Conservation (phyloP, 2,113 vertebrate species). For the Cynopterus brachyotis region DNA sequence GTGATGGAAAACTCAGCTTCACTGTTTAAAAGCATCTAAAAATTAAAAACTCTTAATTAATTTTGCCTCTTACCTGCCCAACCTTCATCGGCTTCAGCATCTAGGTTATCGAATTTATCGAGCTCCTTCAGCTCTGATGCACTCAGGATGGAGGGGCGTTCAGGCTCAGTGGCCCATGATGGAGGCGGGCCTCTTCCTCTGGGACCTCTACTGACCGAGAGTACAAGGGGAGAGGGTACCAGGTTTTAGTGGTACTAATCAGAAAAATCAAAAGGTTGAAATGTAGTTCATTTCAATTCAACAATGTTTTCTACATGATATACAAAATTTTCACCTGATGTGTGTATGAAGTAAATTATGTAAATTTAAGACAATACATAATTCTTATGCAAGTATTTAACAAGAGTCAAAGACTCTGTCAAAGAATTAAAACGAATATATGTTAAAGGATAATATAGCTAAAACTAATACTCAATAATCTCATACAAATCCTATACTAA, state of each 20-base stretch:
- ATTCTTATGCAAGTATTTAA: not conserved
- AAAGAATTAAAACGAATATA: not conserved
- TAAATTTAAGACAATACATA: not conserved
- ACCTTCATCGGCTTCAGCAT: conserved; percentile 97
- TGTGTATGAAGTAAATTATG: not conserved
- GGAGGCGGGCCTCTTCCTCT: conserved; percentile 88
- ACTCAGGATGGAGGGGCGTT: conserved; percentile 96
- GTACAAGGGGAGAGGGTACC: not conserved
- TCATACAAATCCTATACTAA: too few relatives aligned
- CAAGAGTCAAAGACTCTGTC: not conserved
- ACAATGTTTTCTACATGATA: not conserved
- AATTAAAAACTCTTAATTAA: not conserved
- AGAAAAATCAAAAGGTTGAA: not conserved
- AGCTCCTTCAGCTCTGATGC: conserved; percentile 97
- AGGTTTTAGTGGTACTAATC: not conserved
- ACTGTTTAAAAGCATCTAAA: not conserved
- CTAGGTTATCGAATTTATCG: conserved; percentile 96
- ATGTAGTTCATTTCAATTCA: conserved; percentile 23
- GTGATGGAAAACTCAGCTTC: conserved; percentile 41
- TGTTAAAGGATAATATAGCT: not conserved
- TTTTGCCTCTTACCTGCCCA: conserved; percentile 92
- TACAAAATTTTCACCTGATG: not conserved
- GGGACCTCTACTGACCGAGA: conserved; percentile 82
- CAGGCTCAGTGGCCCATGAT: conserved; percentile 91
- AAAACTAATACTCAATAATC: not conserved